Evolutionary conservation across 2,797 vertebrate genomes (phyloP).

Genomic region (Danio albolineatus): DNA sequence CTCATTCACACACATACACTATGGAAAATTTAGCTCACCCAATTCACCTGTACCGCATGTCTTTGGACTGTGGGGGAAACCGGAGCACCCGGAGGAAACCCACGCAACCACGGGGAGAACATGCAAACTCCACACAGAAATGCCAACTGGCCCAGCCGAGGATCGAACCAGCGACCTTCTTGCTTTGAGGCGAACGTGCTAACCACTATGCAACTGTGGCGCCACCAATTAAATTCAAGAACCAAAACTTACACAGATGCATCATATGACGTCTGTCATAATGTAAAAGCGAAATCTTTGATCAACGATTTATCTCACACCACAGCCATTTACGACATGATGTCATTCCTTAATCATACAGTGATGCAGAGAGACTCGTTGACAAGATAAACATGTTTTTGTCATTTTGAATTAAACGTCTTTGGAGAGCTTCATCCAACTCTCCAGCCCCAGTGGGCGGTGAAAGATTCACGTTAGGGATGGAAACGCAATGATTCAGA

Average conservation of each 20-base stretch:
- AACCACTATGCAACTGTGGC: too few relatives aligned
- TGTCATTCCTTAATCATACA: slow-evolving; percentile 20
- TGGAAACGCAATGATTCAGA: slow-evolving; percentile 32
- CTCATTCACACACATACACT: too few relatives aligned
- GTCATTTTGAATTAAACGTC: slow-evolving; percentile 5
- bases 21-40: too few relatives aligned
- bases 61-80: too few relatives aligned
- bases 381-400: slow-evolving; percentile 30
- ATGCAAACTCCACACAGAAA: too few relatives aligned
- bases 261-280: neutral
- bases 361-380: neutral
- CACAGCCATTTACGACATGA: slow-evolving; percentile 7
- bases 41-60: too few relatives aligned
- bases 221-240: neutral
- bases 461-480: slow-evolving; percentile 5
- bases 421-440: slow-evolving; percentile 4
- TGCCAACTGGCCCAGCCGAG: too few relatives aligned
- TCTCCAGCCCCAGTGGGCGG: slow-evolving; percentile 17
- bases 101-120: too few relatives aligned
- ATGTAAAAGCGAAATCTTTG: neutral
- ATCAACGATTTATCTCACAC: neutral
- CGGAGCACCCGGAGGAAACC: too few relatives aligned
- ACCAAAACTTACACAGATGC: neutral
- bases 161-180: too few relatives aligned
- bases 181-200: too few relatives aligned